These are phyloP conservation scores for Machimus atricapillus DNA, from an alignment of 2,888 invertebrate genomes.

Conservation along the genomic window DNA sequence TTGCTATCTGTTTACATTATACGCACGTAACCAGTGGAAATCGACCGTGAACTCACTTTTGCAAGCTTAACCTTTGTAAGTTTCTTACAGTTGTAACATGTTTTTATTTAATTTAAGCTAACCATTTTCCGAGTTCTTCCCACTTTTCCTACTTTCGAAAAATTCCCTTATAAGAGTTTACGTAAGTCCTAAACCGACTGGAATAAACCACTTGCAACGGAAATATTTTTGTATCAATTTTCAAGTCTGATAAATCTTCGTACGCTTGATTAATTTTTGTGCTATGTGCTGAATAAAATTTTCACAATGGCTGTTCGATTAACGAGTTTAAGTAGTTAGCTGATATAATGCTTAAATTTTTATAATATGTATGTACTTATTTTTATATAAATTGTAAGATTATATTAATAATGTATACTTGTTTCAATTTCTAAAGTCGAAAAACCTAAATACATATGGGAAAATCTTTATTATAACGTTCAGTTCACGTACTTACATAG, in stretches of 20 bases:
- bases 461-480: too few relatives aligned
- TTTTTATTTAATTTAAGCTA: not conserved
- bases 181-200: not conserved
- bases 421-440: too few relatives aligned
- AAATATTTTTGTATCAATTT: constrained; percentile 7
- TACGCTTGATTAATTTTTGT: not conserved
- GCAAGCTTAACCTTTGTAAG: not conserved
- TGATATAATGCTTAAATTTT: too few relatives aligned
- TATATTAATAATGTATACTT: too few relatives aligned
- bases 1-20: not conserved
- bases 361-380: too few relatives aligned
- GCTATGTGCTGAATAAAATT: not conserved
- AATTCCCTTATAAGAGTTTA: not conserved
- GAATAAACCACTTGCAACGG: not conserved
- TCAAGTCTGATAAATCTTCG: not conserved
- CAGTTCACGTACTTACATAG: too few relatives aligned
- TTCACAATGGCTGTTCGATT: not conserved
- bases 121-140: not conserved
- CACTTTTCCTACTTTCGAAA: not conserved
- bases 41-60: constrained; percentile 8
- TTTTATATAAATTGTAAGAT: too few relatives aligned
- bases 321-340: too few relatives aligned
- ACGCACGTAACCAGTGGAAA: not conserved
- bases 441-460: too few relatives aligned
- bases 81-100: not conserved